A percentile compares a stretch with the other conserved stretches of the same genome.
These are phyloP conservation scores for Erythrocebus patas DNA, from an alignment of 2,113 vertebrate genomes.

Conservation along the genomic window DNA sequence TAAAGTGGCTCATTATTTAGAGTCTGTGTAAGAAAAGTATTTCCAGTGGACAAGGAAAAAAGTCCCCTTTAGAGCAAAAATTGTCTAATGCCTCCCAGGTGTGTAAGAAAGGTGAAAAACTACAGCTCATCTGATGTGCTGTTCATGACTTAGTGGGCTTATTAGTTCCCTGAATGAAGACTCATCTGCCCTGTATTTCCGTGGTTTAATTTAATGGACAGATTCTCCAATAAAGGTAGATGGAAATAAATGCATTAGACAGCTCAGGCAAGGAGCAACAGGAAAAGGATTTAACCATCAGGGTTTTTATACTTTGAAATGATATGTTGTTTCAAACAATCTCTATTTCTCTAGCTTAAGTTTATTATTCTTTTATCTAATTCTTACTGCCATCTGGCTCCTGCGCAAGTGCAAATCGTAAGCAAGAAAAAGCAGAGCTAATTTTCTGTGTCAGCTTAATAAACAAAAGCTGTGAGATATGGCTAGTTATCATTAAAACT, in stretches of 20 bases:
- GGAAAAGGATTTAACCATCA: conserved; percentile 49
- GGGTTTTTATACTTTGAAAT: conserved; percentile 69
- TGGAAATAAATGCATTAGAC: conserved; percentile 70
- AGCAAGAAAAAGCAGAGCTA: conserved; percentile 64
- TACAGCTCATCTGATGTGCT: conserved; percentile 55
- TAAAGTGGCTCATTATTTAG: conserved; percentile 76
- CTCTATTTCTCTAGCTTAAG: conserved; percentile 50
- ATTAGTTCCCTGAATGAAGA: conserved; percentile 74
- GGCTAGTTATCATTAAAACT: conserved; percentile 69
- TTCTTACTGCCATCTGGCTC: conserved; percentile 62
- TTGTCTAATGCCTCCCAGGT: conserved; percentile 77
- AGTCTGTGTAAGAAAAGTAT: conserved; percentile 46
- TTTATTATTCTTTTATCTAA: conserved; percentile 71
- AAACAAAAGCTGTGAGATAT: conserved; percentile 75
- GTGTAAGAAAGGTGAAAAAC: conserved; percentile 77
- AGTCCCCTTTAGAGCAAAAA: conserved; percentile 71
- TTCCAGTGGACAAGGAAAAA: conserved; percentile 72
- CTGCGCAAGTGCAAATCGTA: conserved; percentile 51
- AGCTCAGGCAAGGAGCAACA: conserved; percentile 64
- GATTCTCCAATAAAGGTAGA: conserved; percentile 61
- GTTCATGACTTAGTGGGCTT: conserved; percentile 70
- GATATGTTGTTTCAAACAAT: conserved; percentile 68
- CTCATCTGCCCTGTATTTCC: conserved; percentile 65
- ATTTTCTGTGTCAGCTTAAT: conserved; percentile 76
- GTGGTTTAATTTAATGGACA: conserved; percentile 72